A percentile compares a stretch with the other conserved stretches of the same genome.
These are phyloP conservation scores for Ancistrus triradiatus DNA, from an alignment of 2,113 vertebrate genomes.

Conservation along the genomic window DNA sequence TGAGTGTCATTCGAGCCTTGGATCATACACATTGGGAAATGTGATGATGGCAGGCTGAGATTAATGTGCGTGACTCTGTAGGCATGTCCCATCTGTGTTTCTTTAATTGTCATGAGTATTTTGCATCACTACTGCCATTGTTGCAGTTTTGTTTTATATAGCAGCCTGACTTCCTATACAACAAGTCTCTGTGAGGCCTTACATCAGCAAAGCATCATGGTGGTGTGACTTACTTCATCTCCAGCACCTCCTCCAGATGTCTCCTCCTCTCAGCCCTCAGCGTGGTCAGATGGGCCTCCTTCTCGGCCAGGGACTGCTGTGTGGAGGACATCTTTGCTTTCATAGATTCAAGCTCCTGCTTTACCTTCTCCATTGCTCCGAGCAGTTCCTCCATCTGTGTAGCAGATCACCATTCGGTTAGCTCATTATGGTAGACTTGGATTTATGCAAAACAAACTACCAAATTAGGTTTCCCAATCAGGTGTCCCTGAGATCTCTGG, in stretches of 20 bases:
- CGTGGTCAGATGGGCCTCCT: conserved; percentile 93
- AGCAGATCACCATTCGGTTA: conserved; percentile 6
- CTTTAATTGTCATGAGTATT: background rate
- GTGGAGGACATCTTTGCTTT: conserved; percentile 94
- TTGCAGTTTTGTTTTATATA: no score
- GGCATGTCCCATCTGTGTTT: no score
- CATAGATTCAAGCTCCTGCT: conserved; percentile 96
- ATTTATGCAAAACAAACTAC: no score
- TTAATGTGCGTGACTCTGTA: no score
- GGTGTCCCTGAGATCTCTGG: no score
- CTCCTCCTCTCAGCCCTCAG: conserved; percentile 91
- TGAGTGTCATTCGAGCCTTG: no score
- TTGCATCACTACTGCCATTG: background rate
- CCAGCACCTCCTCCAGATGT: conserved; percentile 96
- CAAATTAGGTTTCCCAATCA: no score
- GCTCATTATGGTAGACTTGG: no score
- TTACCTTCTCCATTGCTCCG: conserved; percentile 97
- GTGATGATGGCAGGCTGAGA: no score
- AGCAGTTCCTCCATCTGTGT: conserved; percentile 87
- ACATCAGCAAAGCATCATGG: background rate
- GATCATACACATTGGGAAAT: no score
- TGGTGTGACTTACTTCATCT: conserved; percentile 88
- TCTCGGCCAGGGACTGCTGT: conserved; percentile 96
- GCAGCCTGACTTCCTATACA: no score
- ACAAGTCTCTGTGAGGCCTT: no score